Conservation (phyloP, 2,888 invertebrate genomes). For the Campaea margaritaria region DNA sequence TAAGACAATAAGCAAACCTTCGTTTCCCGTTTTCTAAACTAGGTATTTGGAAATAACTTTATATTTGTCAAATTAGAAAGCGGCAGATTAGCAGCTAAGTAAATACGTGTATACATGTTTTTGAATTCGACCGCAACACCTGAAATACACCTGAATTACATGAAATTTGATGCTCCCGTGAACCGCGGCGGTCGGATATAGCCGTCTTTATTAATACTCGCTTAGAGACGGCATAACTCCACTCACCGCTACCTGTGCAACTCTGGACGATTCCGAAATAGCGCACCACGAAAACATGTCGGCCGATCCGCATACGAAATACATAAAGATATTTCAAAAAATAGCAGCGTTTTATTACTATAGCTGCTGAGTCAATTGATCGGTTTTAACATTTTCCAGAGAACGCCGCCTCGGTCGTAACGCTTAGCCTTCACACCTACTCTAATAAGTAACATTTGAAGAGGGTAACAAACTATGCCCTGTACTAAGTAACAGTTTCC, state of each 20-base stretch:
- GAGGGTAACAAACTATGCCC: too few relatives aligned
- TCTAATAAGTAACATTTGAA: too few relatives aligned
- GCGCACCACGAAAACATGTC: constrained; percentile 51
- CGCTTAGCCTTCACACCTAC: too few relatives aligned
- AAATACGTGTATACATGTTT: too few relatives aligned
- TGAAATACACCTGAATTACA: constrained; percentile 5
- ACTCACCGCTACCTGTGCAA: constrained; percentile 68
- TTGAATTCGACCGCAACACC: not conserved
- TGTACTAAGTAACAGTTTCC: too few relatives aligned
- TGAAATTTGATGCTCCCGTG: constrained; percentile 69
- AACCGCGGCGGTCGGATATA: constrained; percentile 68
- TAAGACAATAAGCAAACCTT: too few relatives aligned
- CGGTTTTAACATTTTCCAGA: not conserved
- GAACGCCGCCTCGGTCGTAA: too few relatives aligned
- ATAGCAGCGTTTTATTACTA: constrained; percentile 12
- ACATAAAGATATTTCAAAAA: constrained; percentile 51
- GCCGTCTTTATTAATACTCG: constrained; percentile 68
- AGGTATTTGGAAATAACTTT: too few relatives aligned
- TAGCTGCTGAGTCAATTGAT: not conserved
- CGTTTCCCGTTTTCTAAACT: too few relatives aligned
- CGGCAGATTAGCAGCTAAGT: too few relatives aligned
- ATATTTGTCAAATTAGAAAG: too few relatives aligned
- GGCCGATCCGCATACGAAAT: constrained; percentile 23
- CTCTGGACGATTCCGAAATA: constrained; percentile 59
- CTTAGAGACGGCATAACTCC: constrained; percentile 51